Base-by-base conservation (phyloP, 2,888 invertebrate species). In the Arge pagana region DNA sequence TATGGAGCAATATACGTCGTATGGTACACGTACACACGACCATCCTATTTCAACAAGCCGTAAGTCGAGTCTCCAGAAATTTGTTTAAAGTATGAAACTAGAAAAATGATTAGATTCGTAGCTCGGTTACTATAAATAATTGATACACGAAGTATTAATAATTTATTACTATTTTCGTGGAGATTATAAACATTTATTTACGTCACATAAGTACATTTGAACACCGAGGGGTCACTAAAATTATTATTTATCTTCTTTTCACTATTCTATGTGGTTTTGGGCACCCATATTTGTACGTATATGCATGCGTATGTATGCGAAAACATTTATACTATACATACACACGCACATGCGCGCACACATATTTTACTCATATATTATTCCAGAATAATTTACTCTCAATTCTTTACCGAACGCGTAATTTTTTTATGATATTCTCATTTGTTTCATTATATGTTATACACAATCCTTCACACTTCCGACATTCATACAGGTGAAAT, bases 111-210 rank as follows among this genome's bases (percentile, higher is more conserved):
- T n/a, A n/a, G n/a, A n/a, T n/a, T n/a, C n/a, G n/a, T n/a, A n/a
- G n/a, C n/a, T n/a, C n/a, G n/a, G n/a, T n/a, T n/a, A n/a, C n/a
- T n/a, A n/a, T n/a, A n/a, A n/a, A n/a, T n/a, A n/a, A n/a, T n/a
- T n/a, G n/a, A n/a, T n/a, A n/a, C n/a, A n/a, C n/a, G n/a, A n/a
- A n/a, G n/a, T n/a, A n/a, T n/a, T n/a, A n/a, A n/a, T n/a, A n/a
- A n/a, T n/a, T n/a, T n/a, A n/a, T n/a, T n/a, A n/a, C n/a, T 52
- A 11, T n/a, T 53, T 6, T 6, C 13, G 30, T 56, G 61, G 67
- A 70, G 64, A 71, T 71, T 73, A 71, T 74, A 69, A 75, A 75
- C 73, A 75, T 74, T 75, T 75, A 75, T 72, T 65, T 70, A 71
- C 66, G 68, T 70, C 67, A 72, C 70, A 68, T 72, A 71, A 74